A percentile compares a stretch with the other conserved stretches of the same genome.
phyloP scores from a whole-genome alignment of 2,888 invertebrate species.

The Apodemia mormo region DNA sequence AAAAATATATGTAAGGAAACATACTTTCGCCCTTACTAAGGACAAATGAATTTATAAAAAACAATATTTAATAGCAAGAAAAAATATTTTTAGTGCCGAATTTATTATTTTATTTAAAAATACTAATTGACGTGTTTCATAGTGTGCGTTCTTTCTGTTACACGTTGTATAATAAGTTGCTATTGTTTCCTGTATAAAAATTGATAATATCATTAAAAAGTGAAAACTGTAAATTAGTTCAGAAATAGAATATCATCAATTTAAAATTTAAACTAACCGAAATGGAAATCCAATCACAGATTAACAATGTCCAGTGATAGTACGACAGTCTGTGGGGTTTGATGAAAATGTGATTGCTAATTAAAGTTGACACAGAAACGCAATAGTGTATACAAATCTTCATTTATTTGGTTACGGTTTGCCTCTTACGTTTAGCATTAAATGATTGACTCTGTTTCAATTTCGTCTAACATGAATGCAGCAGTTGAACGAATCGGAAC shows the following conservation, averaged over 20 bases:
- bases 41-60: no score
- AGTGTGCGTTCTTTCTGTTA: no score
- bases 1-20: no score
- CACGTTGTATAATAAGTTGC: no score
- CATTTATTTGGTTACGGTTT: constrained; percentile 78
- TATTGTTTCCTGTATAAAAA: no score
- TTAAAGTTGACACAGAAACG: constrained; percentile 80
- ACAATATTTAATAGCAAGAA: no score
- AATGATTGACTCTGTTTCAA: constrained; percentile 81
- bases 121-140: no score
- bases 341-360: constrained; percentile 79
- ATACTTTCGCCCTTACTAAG: no score
- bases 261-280: constrained; percentile 59
- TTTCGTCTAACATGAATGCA: constrained; percentile 77
- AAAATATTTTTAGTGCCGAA: no score
- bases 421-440: constrained; percentile 76
- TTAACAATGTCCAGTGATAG: constrained; percentile 67
- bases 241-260: constrained; percentile 42
- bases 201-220: no score
- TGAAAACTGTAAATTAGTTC: no score
- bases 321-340: constrained; percentile 61
- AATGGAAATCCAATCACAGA: constrained; percentile 68
- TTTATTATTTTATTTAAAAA: no score
- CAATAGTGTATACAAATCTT: constrained; percentile 75
- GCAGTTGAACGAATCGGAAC: constrained; percentile 77